These are phyloP conservation scores for Agriotes lineatus DNA, from an alignment of 2,888 invertebrate species.

Conservation along the genomic window DNA sequence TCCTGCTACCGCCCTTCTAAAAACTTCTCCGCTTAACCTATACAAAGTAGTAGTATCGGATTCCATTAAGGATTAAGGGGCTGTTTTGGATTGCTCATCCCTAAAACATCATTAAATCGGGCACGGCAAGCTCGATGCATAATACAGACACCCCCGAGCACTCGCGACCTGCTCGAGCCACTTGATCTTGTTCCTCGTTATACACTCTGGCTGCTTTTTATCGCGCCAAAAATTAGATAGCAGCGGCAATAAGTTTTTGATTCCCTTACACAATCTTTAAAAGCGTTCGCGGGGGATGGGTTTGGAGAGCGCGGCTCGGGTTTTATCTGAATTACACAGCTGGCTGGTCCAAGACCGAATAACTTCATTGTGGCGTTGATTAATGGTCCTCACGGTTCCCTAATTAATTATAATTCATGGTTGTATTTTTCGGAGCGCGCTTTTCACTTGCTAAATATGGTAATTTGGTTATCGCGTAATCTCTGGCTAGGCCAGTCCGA, in stretches of 20 bases:
- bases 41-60: constrained; percentile 1
- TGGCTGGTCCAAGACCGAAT: constrained; percentile 16
- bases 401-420: constrained; percentile 22
- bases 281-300: background rate
- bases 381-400: constrained; percentile 7
- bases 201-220: constrained; percentile 4
- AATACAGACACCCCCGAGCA: constrained; percentile 7
- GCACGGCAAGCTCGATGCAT: constrained; percentile 1
- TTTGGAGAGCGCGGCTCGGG: background rate
- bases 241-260: background rate
- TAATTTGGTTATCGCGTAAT: constrained; percentile 8
- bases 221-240: constrained; percentile 7
- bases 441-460: constrained; percentile 18
- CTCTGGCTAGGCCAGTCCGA: background rate
- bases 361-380: constrained; percentile 22
- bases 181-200: constrained; percentile 8
- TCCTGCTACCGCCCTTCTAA: too few relatives aligned
- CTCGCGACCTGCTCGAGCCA: background rate
- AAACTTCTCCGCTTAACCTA: background rate
- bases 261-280: constrained; percentile 1
- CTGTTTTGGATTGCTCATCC: constrained; percentile 6
- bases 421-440: background rate
- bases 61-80: constrained; percentile 7
- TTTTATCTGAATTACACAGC: constrained; percentile 19
- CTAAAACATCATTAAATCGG: constrained; percentile 17